Conservation (phyloP, 2,113 vertebrate species). For the Platichthys stellatus region DNA sequence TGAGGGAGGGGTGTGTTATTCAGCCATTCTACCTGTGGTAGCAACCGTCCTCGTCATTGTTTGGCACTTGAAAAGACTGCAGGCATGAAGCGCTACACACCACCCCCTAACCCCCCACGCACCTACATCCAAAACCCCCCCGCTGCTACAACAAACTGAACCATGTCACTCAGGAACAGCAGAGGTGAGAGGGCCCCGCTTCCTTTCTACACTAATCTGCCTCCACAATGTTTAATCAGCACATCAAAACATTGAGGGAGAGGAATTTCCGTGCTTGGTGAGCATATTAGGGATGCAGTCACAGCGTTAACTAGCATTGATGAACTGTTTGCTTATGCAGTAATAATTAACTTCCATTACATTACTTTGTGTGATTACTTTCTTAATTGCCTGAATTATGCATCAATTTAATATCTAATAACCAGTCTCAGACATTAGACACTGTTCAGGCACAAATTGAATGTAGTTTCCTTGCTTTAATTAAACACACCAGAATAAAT, state of each 20-base stretch:
- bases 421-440: conserved; percentile 99
- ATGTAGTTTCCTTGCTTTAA: conserved; percentile 97
- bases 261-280: conserved; percentile 90
- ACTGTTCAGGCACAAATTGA: conserved; percentile 99
- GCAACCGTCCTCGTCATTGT: conserved; percentile 49
- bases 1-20: not conserved
- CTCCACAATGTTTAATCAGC: conserved; percentile 86
- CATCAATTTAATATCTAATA: conserved; percentile 99
- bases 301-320: conserved; percentile 99
- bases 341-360: conserved; percentile 99
- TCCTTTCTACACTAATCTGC: conserved; percentile 83
- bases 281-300: conserved; percentile 98
- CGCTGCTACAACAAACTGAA: conserved; percentile 45
- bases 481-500: conserved; percentile 99
- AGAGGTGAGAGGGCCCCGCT: conserved; percentile 80
- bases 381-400: conserved; percentile 99
- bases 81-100: too few species aligned
- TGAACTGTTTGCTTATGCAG: conserved; percentile 99
- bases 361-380: conserved; percentile 99
- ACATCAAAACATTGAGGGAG: conserved; percentile 91
- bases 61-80: conserved; percentile 8
- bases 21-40: conserved; percentile 45
- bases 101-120: not conserved
- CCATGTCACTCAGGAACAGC: conserved; percentile 59
- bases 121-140: not conserved